Conservation (phyloP, 2,888 invertebrate species). For the Celastrina argiolus region DNA sequence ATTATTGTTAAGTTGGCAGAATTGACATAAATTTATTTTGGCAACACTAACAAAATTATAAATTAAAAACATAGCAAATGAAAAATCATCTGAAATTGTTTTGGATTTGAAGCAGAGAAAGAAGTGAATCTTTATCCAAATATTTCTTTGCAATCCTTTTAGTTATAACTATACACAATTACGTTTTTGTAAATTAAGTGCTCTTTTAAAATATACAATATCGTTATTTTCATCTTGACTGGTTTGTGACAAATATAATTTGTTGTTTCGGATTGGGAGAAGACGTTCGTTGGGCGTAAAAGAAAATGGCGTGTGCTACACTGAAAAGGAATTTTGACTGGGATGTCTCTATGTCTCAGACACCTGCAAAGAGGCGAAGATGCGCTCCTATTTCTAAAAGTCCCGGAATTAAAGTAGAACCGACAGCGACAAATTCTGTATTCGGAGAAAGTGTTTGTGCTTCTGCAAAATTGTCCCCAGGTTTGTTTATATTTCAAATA, state of each 20-base stretch:
- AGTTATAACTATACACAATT: slow-evolving; percentile 45
- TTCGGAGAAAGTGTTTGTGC: slow-evolving; percentile 89
- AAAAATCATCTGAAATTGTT: slow-evolving; percentile 57
- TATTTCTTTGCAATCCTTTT: slow-evolving; percentile 58
- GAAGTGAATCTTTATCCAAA: slow-evolving; percentile 53
- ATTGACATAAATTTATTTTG: slow-evolving; percentile 20
- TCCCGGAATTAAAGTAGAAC: slow-evolving; percentile 63
- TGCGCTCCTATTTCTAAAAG: slow-evolving; percentile 88
- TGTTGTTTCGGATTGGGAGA: slow-evolving; percentile 53
- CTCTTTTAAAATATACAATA: slow-evolving; percentile 45
- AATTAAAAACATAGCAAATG: slow-evolving; percentile 38
- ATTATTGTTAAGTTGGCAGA: slow-evolving; percentile 27
- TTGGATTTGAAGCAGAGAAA: slow-evolving; percentile 57
- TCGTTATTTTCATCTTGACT: slow-evolving; percentile 57
- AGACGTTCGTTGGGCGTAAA: slow-evolving; percentile 80
- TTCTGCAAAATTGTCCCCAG: slow-evolving; percentile 89
- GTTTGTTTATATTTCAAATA: slow-evolving; percentile 77
- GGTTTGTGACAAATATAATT: slow-evolving; percentile 52
- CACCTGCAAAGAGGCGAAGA: slow-evolving; percentile 93
- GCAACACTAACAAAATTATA: slow-evolving; percentile 50
- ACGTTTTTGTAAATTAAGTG: slow-evolving; percentile 48
- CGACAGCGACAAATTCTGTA: slow-evolving; percentile 83
- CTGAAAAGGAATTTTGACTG: slow-evolving; percentile 96
- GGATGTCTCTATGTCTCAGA: slow-evolving; percentile 90
- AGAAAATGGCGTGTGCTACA: slow-evolving; percentile 98